A percentile compares a stretch with the other conserved stretches of the same genome.
Evolutionary conservation across 2,113 vertebrate species (phyloP).

Genomic region (Tragelaphus imberbis): DNA sequence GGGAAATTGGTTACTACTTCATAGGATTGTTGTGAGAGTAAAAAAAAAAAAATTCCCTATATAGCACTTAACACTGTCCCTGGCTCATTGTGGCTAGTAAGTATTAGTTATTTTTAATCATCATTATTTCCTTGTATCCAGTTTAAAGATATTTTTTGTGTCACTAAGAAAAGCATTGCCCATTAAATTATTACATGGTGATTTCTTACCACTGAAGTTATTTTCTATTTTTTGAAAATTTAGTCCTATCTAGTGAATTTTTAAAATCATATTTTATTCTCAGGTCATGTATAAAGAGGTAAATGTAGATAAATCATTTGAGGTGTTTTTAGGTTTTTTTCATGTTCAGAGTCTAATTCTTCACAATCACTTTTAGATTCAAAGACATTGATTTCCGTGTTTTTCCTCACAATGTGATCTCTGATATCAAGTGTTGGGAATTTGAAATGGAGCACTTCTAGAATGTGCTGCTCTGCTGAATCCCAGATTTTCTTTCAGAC

Average conservation of each 20-base stretch:
- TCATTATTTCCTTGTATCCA: neutral
- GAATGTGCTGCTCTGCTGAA: conserved; percentile 2
- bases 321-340: neutral
- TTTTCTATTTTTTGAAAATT: conserved; percentile 37
- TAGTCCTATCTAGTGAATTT: neutral
- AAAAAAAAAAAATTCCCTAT: neutral
- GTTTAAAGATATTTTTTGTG: neutral
- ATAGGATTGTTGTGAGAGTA: neutral
- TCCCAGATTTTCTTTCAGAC: conserved; percentile 42
- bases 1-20: neutral
- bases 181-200: neutral
- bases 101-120: neutral
- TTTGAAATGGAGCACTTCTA: neutral
- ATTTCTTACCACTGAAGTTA: neutral
- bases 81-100: neutral
- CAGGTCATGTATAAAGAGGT: neutral
- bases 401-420: neutral
- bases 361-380: neutral
- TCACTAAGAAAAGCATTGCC: neutral
- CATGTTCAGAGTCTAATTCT: neutral
- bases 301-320: neutral
- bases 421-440: neutral
- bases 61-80: neutral
- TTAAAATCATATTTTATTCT: neutral
- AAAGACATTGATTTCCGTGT: neutral